A percentile compares a stretch with the other conserved stretches of the same genome.
These are phyloP conservation scores for Papilio glaucus DNA, from an alignment of 1,140 invertebrate species.

Conservation along the genomic window DNA sequence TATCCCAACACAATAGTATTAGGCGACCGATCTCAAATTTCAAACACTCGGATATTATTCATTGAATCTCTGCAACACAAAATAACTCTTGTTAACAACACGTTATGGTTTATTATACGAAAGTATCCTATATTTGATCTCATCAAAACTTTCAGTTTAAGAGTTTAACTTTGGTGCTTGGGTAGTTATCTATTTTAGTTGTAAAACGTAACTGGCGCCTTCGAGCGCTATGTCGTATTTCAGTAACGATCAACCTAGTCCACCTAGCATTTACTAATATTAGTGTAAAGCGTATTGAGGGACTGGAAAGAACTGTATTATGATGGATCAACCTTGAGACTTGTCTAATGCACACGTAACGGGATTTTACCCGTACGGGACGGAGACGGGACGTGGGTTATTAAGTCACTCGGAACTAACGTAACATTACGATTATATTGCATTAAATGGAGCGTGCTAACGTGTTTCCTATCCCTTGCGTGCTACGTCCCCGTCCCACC, in stretches of 20 bases:
- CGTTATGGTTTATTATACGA: slow-evolving; percentile 15
- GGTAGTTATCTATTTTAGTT: slow-evolving; percentile 51
- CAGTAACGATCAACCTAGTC: slow-evolving; percentile 45
- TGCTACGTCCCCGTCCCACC: too few species aligned
- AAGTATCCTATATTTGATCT: slow-evolving; percentile 60
- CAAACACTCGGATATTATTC: not conserved
- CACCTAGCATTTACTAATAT: slow-evolving; percentile 45
- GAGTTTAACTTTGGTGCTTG: slow-evolving; percentile 54
- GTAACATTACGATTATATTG: too few species aligned
- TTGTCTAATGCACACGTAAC: not conserved
- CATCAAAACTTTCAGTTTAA: slow-evolving; percentile 44
- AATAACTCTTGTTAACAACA: not conserved
- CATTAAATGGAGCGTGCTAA: too few species aligned
- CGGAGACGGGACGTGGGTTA: too few species aligned
- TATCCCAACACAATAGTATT: not conserved
- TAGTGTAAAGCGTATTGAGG: slow-evolving; percentile 36
- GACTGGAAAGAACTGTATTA: slow-evolving; percentile 30
- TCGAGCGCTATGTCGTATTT: not conserved
- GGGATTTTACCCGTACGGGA: too few species aligned
- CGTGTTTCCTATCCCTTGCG: too few species aligned
- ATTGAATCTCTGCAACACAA: slow-evolving; percentile 16
- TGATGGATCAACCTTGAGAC: not conserved
- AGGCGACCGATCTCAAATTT: slow-evolving; percentile 23
- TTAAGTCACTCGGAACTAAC: too few species aligned
- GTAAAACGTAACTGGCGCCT: not conserved